Conservation (phyloP, 2,113 vertebrate species). For the Crotalus viridis region DNA sequence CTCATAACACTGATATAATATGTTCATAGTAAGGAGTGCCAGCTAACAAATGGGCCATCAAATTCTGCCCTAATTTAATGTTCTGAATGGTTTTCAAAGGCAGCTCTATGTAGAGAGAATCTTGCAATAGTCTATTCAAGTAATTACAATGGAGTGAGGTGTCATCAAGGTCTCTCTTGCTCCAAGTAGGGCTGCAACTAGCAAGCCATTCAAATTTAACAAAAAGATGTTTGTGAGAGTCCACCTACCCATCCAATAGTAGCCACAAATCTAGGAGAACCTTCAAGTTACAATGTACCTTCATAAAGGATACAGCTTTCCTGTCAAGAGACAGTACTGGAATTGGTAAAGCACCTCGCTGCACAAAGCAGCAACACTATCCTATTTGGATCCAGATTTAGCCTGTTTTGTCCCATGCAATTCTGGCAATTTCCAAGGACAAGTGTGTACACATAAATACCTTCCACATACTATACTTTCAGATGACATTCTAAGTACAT, state of each 20-base stretch:
- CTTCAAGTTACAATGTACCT: neutral
- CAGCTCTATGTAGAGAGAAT: neutral
- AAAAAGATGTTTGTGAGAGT: neutral
- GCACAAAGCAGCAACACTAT: neutral
- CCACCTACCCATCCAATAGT: neutral
- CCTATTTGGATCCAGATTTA: neutral
- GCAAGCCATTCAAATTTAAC: neutral
- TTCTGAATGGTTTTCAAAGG: neutral
- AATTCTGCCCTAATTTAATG: neutral
- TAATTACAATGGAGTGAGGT: neutral
- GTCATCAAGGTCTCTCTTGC: neutral
- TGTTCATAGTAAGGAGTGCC: neutral
- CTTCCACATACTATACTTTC: neutral
- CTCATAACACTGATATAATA: neutral
- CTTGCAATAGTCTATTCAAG: neutral
- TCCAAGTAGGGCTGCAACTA: neutral
- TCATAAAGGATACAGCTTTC: neutral
- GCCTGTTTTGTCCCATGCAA: neutral
- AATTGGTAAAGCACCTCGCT: neutral
- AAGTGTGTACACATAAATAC: neutral
- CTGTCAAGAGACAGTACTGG: neutral
- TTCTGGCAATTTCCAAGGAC: neutral
- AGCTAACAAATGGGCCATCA: neutral
- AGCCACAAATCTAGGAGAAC: neutral
- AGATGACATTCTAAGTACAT: neutral